Conservation (phyloP, 1,140 invertebrate genomes). For the Bradysia coprophila region DNA sequence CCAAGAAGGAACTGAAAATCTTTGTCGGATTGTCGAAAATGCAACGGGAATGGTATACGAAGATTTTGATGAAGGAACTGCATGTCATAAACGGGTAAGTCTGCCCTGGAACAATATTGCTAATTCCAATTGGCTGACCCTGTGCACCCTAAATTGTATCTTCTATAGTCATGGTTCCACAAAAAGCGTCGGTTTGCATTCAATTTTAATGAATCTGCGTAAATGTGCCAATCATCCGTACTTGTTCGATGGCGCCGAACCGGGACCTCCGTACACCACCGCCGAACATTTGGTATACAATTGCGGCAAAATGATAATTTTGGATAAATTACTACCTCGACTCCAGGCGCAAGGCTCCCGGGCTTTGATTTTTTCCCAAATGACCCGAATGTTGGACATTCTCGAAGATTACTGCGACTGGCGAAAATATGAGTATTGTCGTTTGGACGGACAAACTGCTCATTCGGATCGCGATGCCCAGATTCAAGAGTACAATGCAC, state of each 20-base stretch:
- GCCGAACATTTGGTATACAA: constrained; percentile 54
- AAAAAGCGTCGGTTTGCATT: constrained; percentile 70
- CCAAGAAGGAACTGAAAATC: constrained; percentile 46
- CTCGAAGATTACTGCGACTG: constrained; percentile 67
- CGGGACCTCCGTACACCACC: constrained; percentile 27
- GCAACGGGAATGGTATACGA: constrained; percentile 96
- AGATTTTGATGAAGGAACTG: constrained; percentile 48
- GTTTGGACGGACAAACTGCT: constrained; percentile 80
- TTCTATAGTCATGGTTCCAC: constrained; percentile 75
- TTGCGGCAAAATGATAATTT: constrained; percentile 92
- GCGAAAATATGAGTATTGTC: constrained; percentile 61
- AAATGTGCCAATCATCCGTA: constrained; percentile 98
- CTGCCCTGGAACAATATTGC: too few relatives aligned
- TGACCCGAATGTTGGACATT: constrained; percentile 77
- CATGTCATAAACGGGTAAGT: constrained; percentile 31
- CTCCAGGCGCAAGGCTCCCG: constrained; percentile 84
- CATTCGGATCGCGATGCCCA: constrained; percentile 63
- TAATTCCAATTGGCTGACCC: too few relatives aligned
- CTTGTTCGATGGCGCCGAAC: constrained; percentile 48
- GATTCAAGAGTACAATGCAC: constrained; percentile 68
- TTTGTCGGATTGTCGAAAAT: constrained; percentile 88
- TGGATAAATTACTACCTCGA: constrained; percentile 74
- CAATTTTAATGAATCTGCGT: constrained; percentile 29
- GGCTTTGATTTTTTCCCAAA: constrained; percentile 84
- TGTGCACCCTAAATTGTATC: too few relatives aligned